Conservation (phyloP, 2,113 vertebrate genomes). For the Xiphophorus hellerii region DNA sequence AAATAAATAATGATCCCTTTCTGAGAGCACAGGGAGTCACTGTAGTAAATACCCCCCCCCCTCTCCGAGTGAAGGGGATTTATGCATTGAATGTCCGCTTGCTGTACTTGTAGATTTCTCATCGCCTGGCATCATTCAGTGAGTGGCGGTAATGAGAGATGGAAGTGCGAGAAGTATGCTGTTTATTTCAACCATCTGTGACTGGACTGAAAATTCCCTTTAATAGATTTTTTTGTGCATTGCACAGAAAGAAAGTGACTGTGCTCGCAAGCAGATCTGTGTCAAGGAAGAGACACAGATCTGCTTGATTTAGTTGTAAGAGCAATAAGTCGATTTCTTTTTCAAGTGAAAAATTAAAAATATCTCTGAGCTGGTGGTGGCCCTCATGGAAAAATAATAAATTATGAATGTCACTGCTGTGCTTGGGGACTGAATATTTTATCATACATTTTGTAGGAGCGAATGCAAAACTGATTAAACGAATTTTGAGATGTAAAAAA, state of each 20-base stretch:
- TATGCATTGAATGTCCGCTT: constrained; percentile 48
- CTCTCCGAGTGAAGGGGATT: constrained; percentile 40
- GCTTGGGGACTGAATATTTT: constrained; percentile 42
- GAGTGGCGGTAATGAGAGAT: constrained; percentile 60
- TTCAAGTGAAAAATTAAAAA: constrained; percentile 35
- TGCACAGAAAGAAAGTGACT: constrained; percentile 30
- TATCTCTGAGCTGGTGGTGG: constrained; percentile 25
- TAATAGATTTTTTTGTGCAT: constrained; percentile 37
- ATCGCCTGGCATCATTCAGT: constrained; percentile 55
- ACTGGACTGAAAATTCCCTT: constrained; percentile 53
- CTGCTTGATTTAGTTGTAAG: constrained; percentile 7
- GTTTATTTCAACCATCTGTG: constrained; percentile 72
- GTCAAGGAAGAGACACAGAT: constrained; percentile 21
- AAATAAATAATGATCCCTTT: not conserved
- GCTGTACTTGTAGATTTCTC: constrained; percentile 65
- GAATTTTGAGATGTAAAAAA: not conserved
- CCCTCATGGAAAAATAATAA: constrained; percentile 13
- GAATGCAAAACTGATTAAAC: constrained; percentile 16
- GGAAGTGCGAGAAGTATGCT: constrained; percentile 55
- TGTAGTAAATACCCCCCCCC: constrained; percentile 25
- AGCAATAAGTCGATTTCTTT: constrained; percentile 20
- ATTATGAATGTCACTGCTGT: constrained; percentile 37
- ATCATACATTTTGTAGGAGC: constrained; percentile 23
- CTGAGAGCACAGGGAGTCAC: constrained; percentile 17
- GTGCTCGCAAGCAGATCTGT: constrained; percentile 5